Evolutionary conservation across 2,113 vertebrate genomes (phyloP).

Genomic region (Glaucidium brasilianum): DNA sequence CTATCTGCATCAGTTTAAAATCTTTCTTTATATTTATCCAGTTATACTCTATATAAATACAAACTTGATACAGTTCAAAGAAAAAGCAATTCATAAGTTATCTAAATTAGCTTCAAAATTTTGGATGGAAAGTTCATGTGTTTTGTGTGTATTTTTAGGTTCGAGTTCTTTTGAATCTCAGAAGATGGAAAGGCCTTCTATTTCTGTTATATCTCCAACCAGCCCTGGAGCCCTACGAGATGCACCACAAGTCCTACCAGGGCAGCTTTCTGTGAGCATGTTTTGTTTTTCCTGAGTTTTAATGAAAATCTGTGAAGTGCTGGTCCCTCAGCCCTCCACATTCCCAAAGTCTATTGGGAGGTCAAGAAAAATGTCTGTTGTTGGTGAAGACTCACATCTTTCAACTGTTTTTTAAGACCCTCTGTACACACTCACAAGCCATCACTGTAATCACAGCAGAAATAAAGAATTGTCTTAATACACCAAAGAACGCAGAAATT

Average conservation of each 20-base stretch:
- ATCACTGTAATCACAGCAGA: neutral
- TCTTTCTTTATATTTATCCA: neutral
- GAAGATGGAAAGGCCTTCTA: conserved; percentile 98
- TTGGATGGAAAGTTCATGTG: neutral
- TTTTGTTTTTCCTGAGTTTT: neutral
- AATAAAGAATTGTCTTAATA: neutral
- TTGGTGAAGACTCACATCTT: neutral
- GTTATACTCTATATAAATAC: neutral
- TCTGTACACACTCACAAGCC: neutral
- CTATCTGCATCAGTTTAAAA: neutral
- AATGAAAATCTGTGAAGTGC: neutral
- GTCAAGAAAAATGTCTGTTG: neutral
- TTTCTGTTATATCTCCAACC: conserved; percentile 97
- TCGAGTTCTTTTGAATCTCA: conserved; percentile 99
- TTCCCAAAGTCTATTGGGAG: neutral
- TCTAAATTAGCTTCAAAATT: neutral
- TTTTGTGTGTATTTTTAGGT: conserved; percentile 71
- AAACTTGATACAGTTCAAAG: neutral
- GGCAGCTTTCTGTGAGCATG: conserved; percentile 92
- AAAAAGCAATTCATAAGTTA: neutral
- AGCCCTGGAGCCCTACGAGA: conserved; percentile 93
- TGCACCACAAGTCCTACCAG: conserved; percentile 90
- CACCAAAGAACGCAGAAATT: neutral
- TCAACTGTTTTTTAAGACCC: neutral
- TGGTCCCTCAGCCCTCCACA: neutral